Evolutionary conservation across 2,888 invertebrate species (phyloP), one percentile per base, ranked within the genome.

Genomic region (Actias luna): DNA sequence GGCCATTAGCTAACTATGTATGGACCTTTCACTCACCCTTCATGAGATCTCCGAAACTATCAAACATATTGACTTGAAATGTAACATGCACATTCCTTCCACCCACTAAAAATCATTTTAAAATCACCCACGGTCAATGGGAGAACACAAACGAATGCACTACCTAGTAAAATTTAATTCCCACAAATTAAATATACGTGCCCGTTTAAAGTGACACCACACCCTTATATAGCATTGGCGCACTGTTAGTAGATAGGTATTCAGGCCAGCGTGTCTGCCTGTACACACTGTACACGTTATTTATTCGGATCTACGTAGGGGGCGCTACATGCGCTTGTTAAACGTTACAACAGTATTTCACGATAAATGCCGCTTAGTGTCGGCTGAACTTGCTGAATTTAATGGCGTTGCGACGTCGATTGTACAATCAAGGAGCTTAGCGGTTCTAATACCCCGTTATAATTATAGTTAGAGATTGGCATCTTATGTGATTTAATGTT

Each of bases 271-370:
- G 71, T 63, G 65, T 68, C 67, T 66, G 68, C 65, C 52, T 27
- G 69, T 69, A 77, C 74, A 68, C 74, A 72, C 52, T 27, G 69
- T 69, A 77, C 74, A 68, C 74, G 73, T 77, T 81, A 82, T 82
- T 79, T 79, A 79, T 79, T 72, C 74, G 71, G 73, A 74, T 76
- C 74, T 74, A 75, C 71, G 71, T 64, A 65, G 63, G 63, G 58
- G 65, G 67, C 65, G 67, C 67, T 29, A 64, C 52, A 61, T 55
- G 14, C 55, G 58, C 58, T 62, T 65, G 59, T 64, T 65, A 63
- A 50, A 63, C 60, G 63, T 66, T 65, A 64, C 68, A 66, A 62
- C 68, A 68, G 64, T 69, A 69, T 72, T 71, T 71, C 61, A 71
- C 63, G 64, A 63, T 65, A 68, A 71, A 64, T 68, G 64, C 67